phyloP scores from a whole-genome alignment of 2,888 invertebrate species.

The Tribolium freemani region DNA sequence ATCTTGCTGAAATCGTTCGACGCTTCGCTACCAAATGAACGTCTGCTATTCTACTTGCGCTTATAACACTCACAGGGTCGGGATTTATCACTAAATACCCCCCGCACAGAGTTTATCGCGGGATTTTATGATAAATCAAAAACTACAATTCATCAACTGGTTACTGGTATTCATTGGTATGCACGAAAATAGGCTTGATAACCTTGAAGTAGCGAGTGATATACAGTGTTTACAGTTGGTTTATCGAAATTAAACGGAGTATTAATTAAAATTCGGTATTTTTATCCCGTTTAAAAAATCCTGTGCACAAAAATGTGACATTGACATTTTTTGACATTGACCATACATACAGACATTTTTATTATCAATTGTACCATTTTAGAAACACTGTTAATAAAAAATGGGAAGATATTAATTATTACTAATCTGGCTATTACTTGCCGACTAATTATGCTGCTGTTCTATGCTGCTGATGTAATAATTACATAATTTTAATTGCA shows the following conservation, averaged over 20 bases:
- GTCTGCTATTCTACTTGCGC: not conserved
- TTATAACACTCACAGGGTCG: not conserved
- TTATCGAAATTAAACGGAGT: not conserved
- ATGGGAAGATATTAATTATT: not conserved
- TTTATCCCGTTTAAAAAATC: not conserved
- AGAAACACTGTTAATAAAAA: not conserved
- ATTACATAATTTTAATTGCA: too few relatives aligned
- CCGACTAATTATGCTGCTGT: too few relatives aligned
- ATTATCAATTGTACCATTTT: not conserved
- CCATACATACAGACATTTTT: not conserved
- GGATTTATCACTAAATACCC: not conserved
- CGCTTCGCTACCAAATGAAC: not conserved
- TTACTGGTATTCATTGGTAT: not conserved
- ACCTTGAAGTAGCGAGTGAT: not conserved
- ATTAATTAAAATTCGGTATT: not conserved
- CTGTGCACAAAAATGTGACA: not conserved
- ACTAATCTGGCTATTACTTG: too few relatives aligned
- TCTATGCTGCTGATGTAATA: too few relatives aligned
- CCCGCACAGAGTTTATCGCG: not conserved
- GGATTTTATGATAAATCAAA: not conserved
- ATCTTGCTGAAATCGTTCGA: slow-evolving; percentile 41
- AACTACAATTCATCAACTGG: not conserved
- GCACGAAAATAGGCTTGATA: not conserved
- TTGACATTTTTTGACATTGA: not conserved
- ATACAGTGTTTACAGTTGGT: not conserved